phyloP scores from a whole-genome alignment of 2,113 vertebrate genomes.

The Sceloporus undulatus region DNA sequence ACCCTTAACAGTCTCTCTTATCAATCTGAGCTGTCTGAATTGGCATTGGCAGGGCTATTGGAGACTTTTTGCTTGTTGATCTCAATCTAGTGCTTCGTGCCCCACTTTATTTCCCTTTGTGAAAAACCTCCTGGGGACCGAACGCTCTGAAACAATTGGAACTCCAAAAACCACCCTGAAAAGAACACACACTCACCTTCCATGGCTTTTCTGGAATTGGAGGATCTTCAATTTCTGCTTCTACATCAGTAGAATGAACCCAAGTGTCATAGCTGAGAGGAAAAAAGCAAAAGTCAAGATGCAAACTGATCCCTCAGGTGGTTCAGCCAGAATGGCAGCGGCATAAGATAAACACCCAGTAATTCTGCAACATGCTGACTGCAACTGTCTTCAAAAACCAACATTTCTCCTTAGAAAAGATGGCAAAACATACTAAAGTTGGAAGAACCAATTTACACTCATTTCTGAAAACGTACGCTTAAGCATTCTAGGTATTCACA shows the following conservation, averaged over 20 bases:
- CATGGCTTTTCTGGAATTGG: conserved; percentile 91
- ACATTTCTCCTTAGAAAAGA: neutral
- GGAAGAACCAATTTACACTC: neutral
- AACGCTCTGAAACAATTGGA: neutral
- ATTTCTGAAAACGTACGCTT: neutral
- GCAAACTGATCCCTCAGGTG: conserved; percentile 10
- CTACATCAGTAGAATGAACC: conserved; percentile 90
- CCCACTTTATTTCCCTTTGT: neutral
- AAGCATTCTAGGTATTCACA: neutral
- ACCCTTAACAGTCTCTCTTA: no score
- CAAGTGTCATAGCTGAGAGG: conserved; percentile 93
- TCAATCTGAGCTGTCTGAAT: no score
- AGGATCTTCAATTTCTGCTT: conserved; percentile 92
- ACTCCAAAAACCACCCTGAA: accelerated
- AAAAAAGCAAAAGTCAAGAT: conserved; percentile 18
- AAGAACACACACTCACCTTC: conserved; percentile 82
- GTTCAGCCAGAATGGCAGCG: neutral
- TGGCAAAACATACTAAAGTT: accelerated
- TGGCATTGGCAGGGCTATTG: no score
- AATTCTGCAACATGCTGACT: accelerated
- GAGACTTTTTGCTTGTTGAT: no score
- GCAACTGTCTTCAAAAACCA: neutral
- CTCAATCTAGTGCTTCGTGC: no score
- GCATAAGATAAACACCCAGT: accelerated
- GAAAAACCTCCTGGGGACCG: neutral